A percentile compares a stretch with the other conserved stretches of the same genome.
phyloP scores from a whole-genome alignment of 2,888 invertebrate species.

The Campoplex nolae region DNA sequence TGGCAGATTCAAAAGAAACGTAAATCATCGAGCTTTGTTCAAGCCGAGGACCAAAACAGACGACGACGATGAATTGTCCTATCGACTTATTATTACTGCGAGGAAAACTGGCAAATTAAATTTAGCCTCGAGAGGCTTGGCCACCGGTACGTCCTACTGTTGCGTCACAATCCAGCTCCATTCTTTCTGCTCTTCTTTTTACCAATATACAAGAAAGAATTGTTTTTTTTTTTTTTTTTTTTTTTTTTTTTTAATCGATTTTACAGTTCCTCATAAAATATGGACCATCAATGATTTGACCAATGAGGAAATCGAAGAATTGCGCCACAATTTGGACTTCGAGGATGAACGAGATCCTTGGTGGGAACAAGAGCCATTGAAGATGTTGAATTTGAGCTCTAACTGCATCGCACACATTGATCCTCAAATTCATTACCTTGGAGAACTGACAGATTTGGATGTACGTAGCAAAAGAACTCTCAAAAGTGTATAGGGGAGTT shows the following conservation, averaged over 20 bases:
- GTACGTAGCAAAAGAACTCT: slow-evolving; percentile 84
- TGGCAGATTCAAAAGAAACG: slow-evolving; percentile 70
- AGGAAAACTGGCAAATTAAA: slow-evolving; percentile 93
- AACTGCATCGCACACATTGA: slow-evolving; percentile 89
- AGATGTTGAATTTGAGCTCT: slow-evolving; percentile 91
- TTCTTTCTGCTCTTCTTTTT: background rate
- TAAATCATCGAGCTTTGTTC: slow-evolving; percentile 86
- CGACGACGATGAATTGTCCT: slow-evolving; percentile 89
- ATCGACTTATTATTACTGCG: slow-evolving; percentile 91
- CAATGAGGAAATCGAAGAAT: slow-evolving; percentile 86
- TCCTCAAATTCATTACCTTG: slow-evolving; percentile 88
- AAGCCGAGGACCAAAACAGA: slow-evolving; percentile 90
- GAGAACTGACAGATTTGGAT: slow-evolving; percentile 89
- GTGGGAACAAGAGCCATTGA: slow-evolving; percentile 94
- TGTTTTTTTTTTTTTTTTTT: no score
- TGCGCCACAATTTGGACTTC: slow-evolving; percentile 87
- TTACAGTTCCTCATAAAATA: slow-evolving; percentile 89
- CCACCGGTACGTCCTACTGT: slow-evolving; percentile 87
- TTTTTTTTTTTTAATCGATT: background rate
- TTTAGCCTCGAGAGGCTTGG: slow-evolving; percentile 90
- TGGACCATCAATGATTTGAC: slow-evolving; percentile 90
- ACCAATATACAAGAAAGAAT: background rate
- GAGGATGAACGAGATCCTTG: slow-evolving; percentile 88
- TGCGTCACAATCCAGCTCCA: background rate
- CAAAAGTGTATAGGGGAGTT: background rate